These are phyloP conservation scores for Zosterops lateralis DNA, from an alignment of 2,113 vertebrate genomes.

Conservation along the genomic window DNA sequence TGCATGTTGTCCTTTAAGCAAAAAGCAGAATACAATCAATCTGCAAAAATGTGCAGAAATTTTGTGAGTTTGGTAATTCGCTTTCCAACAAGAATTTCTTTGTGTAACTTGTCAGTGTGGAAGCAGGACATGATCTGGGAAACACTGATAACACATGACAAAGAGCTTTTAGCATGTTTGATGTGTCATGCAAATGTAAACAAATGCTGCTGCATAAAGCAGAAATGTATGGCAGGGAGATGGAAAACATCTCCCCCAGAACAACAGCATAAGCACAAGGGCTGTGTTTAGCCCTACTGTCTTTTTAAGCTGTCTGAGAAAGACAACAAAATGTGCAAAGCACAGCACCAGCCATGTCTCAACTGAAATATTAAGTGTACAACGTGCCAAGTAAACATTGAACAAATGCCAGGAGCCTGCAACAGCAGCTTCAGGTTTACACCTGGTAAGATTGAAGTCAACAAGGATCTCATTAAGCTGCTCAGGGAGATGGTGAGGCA, in stretches of 20 bases:
- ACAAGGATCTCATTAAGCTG: background rate
- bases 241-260: background rate
- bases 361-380: background rate
- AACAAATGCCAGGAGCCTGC: background rate
- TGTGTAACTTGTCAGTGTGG: background rate
- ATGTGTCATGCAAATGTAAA: slow-evolving; percentile 10
- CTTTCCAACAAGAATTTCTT: background rate
- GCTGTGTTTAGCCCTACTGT: background rate
- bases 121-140: background rate
- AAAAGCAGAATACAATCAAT: background rate
- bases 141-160: slow-evolving; percentile 32
- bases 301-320: background rate
- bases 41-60: background rate
- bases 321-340: background rate
- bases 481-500: background rate
- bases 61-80: background rate
- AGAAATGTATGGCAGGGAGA: background rate
- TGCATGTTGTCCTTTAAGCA: background rate
- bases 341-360: background rate
- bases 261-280: background rate
- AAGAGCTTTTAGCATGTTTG: slow-evolving; percentile 16
- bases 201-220: background rate
- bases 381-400: background rate
- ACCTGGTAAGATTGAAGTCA: background rate
- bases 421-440: background rate